Evolutionary conservation across 2,113 vertebrate genomes (phyloP).

Genomic region (Alectura lathami): DNA sequence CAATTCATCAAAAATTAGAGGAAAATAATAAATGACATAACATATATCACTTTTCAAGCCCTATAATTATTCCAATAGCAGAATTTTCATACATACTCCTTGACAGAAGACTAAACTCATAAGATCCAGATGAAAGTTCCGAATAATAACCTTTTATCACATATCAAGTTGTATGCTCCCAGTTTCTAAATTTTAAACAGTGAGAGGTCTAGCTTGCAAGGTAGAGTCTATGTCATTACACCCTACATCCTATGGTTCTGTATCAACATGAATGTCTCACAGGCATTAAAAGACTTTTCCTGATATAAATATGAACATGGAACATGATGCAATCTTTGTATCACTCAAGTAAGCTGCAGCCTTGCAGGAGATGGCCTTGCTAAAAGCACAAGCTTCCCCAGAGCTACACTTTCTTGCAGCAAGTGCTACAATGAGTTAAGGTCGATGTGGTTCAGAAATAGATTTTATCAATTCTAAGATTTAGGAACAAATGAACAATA

Average conservation of each 20-base stretch:
- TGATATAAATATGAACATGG: background rate
- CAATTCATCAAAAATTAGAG: background rate
- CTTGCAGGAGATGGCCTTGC: background rate
- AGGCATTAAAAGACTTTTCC: background rate
- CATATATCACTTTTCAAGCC: background rate
- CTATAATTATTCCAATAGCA: background rate
- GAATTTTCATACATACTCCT: background rate
- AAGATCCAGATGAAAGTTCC: background rate
- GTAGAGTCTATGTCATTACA: background rate
- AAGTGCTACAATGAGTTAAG: background rate
- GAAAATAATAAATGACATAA: background rate
- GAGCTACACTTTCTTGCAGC: background rate
- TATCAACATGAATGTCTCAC: background rate
- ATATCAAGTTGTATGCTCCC: background rate
- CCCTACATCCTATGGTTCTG: background rate
- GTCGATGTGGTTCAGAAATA: background rate
- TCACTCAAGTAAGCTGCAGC: background rate
- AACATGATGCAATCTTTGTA: background rate
- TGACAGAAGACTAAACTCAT: background rate
- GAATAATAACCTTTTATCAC: background rate
- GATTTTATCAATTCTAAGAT: background rate
- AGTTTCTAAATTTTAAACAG: background rate
- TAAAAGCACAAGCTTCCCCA: background rate
- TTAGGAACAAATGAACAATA: background rate
- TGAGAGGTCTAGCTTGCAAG: background rate